Evolutionary conservation across 2,888 invertebrate species (phyloP), one percentile per base, ranked within the genome.

Genomic region (Epinotia nisella): DNA sequence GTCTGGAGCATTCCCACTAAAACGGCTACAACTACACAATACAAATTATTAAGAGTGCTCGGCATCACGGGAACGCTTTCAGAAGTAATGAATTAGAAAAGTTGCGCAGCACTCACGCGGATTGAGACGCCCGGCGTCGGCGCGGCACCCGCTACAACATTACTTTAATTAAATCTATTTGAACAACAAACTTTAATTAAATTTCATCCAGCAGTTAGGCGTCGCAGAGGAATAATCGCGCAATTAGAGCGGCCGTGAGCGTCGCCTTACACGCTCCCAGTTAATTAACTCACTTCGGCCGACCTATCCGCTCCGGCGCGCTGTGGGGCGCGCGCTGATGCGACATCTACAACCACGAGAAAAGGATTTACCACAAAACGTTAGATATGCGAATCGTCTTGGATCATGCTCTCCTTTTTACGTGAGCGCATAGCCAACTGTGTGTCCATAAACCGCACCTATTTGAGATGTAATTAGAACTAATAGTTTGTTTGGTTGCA

Each of bases 151-250:
- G 90, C 91, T 91, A 92, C 93, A 92, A 91, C 94, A 94, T 94
- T 94, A 94, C 93, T 94, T 94, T 94, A 94, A 94, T 94, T 94
- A 94, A 94, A 94, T 94, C 94, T 94, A 94, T 94, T 94, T 94
- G 92, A 94, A 94, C 94, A 94, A 94, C 94, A 94, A 94, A 94
- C 91, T 94, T 94, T 94, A 94, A 94, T 94, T 94, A 94, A 94
- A 94, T 94, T 93, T 94, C 92, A 93, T 93, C 92, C 90, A 92
- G 92, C 93, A 93, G 94, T 94, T 93, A 92, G 92, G 94, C 92
- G 92, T 90, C 91, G 92, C 90, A 91, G 90, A 92, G 93, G 92
- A 92, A 92, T 93, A 93, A 93, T 93, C 93, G 93, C 87, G 92
- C 93, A 93, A 93, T 93, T 93, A 93, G 93, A 92, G 91, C 91